Conservation (phyloP, 2,113 vertebrate genomes). For the Sorex araneus region DNA sequence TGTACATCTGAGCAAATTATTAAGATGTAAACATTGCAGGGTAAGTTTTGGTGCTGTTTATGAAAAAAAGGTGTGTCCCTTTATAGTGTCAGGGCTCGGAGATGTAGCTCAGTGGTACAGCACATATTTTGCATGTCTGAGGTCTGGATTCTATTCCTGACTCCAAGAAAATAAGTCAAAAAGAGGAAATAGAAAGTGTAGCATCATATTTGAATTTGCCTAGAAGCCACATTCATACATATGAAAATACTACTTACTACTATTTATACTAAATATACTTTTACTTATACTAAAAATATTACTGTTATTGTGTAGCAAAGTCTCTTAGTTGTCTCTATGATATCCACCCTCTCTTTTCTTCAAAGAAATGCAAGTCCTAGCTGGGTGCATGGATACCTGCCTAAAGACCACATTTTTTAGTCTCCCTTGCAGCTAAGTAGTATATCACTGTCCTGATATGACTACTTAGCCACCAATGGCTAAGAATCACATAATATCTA, state of each 20-base stretch:
- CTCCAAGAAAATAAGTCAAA: too few relatives aligned
- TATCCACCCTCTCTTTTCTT: neutral
- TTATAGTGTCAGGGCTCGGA: neutral
- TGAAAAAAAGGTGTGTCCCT: neutral
- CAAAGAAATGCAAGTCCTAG: neutral
- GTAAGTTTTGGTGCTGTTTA: neutral
- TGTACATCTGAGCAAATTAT: neutral
- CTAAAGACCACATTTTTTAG: constrained; percentile 10
- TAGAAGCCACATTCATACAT: neutral
- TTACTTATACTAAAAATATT: neutral
- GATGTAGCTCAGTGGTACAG: too few relatives aligned
- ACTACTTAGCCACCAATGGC: too few relatives aligned
- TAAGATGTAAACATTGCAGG: neutral
- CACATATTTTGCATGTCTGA: too few relatives aligned
- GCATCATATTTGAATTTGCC: neutral
- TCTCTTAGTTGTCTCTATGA: neutral
- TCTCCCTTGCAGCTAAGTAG: neutral
- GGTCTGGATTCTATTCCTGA: too few relatives aligned
- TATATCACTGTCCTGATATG: constrained; percentile 19
- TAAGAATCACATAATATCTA: neutral
- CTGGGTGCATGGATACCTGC: neutral
- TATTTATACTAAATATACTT: too few relatives aligned
- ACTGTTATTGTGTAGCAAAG: neutral
- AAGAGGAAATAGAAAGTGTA: neutral
- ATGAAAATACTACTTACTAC: too few relatives aligned